Conservation (phyloP, 2,888 invertebrate genomes). For the Drosophila pseudotalamancana region DNA sequence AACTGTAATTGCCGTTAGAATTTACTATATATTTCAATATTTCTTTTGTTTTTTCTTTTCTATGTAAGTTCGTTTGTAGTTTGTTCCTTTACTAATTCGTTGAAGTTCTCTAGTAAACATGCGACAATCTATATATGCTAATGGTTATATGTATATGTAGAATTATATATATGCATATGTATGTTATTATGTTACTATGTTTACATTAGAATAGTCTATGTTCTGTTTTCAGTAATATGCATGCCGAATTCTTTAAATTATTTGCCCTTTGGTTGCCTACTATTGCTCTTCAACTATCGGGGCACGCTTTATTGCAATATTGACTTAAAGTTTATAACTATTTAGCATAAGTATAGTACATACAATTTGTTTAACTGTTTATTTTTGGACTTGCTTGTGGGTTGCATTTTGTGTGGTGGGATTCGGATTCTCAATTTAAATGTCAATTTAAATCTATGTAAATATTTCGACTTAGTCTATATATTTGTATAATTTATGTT, state of each 20-base stretch:
- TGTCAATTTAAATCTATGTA: constrained; percentile 14
- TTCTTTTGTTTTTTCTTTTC: constrained; percentile 6
- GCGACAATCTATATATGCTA: constrained; percentile 43
- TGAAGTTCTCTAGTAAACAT: constrained; percentile 68
- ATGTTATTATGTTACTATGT: constrained; percentile 28
- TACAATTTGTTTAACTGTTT: constrained; percentile 23
- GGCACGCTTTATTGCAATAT: constrained; percentile 21
- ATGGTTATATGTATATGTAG: constrained; percentile 27
- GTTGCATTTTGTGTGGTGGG: constrained; percentile 73
- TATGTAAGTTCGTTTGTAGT: constrained; percentile 63
- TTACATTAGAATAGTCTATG: constrained; percentile 33
- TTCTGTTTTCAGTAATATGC: constrained; percentile 25
- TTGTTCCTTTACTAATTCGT: constrained; percentile 67
- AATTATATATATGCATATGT: constrained; percentile 33
- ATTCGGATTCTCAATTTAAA: constrained; percentile 61
- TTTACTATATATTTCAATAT: constrained; percentile 9
- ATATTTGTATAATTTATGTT: constrained; percentile 20
- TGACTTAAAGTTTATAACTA: constrained; percentile 37
- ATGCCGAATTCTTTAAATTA: constrained; percentile 28
- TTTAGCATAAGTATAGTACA: constrained; percentile 27
- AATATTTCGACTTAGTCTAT: constrained; percentile 41
- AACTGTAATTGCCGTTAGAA: constrained; percentile 13
- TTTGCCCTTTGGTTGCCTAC: constrained; percentile 14
- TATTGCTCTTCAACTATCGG: constrained; percentile 38
- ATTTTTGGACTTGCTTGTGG: constrained; percentile 69